Evolutionary conservation across 1,140 invertebrate genomes (phyloP).

Genomic region (Drosophila willistoni): DNA sequence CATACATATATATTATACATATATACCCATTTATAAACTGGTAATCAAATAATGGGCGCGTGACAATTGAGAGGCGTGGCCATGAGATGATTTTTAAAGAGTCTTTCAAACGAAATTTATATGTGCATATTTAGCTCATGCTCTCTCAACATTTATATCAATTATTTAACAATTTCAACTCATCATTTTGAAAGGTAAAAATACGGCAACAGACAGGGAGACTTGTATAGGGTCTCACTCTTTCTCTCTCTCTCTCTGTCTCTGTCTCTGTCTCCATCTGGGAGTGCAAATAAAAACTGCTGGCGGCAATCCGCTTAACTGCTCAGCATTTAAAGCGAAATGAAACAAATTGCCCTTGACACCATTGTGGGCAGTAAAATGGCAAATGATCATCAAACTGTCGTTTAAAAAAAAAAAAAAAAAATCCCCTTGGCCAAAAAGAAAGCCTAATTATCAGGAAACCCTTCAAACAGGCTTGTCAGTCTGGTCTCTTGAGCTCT

Average conservation of each 20-base stretch:
- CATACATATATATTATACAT: too few species aligned
- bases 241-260: background rate
- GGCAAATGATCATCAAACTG: conserved; percentile 41
- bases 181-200: conserved; percentile 52
- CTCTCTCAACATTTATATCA: conserved; percentile 57
- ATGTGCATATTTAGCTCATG: conserved; percentile 26
- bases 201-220: background rate
- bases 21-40: conserved; percentile 20
- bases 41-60: conserved; percentile 55
- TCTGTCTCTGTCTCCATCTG: conserved; percentile 1
- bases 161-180: conserved; percentile 73
- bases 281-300: conserved; percentile 6
- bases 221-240: background rate
- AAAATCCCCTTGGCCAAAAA: conserved; percentile 5
- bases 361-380: conserved; percentile 46
- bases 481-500: too few species aligned
- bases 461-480: too few species aligned
- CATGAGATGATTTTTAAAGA: conserved; percentile 27
- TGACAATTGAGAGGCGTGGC: conserved; percentile 44
- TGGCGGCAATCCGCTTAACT: conserved; percentile 53
- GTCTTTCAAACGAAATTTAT: conserved; percentile 18
- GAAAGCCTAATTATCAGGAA: background rate
- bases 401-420: conserved; percentile 14
- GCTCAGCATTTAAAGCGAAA: conserved; percentile 41
- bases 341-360: conserved; percentile 54